Evolutionary conservation across 2,888 invertebrate species (phyloP).

Genomic region (Acronicta psi): DNA sequence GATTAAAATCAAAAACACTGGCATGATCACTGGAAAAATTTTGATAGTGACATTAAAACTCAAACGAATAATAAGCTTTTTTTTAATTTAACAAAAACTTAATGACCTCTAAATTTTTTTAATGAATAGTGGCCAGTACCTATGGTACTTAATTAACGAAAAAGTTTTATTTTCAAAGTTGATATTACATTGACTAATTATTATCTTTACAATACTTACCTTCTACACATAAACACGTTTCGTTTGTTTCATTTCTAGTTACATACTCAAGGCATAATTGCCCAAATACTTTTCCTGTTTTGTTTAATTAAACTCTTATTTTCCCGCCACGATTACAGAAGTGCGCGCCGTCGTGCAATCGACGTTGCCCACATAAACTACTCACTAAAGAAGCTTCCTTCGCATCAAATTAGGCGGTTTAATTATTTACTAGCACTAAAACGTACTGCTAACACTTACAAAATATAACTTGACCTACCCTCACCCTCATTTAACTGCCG

Average conservation of each 20-base stretch:
- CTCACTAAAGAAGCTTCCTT: constrained; percentile 72
- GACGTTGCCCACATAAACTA: constrained; percentile 78
- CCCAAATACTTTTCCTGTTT: constrained; percentile 6
- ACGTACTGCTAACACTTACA: constrained; percentile 74
- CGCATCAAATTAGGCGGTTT: constrained; percentile 87
- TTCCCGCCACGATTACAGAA: constrained; percentile 62
- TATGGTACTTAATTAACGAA: no score
- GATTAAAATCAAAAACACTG: background rate
- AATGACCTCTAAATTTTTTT: constrained; percentile 1
- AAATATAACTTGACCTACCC: constrained; percentile 74
- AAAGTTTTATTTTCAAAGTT: no score
- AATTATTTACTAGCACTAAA: constrained; percentile 88
- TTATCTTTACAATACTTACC: no score
- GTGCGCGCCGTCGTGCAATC: constrained; percentile 72
- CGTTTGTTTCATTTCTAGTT: background rate
- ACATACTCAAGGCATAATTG: background rate
- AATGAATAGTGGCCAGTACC: background rate
- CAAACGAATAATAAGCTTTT: constrained; percentile 5
- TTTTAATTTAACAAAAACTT: background rate
- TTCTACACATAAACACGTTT: no score
- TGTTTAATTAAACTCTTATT: constrained; percentile 40
- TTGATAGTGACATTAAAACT: background rate
- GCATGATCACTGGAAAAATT: background rate
- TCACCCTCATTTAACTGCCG: constrained; percentile 56
- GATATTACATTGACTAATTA: no score